Conservation (phyloP, 1,140 invertebrate genomes). For the Drosophila sucinea region DNA sequence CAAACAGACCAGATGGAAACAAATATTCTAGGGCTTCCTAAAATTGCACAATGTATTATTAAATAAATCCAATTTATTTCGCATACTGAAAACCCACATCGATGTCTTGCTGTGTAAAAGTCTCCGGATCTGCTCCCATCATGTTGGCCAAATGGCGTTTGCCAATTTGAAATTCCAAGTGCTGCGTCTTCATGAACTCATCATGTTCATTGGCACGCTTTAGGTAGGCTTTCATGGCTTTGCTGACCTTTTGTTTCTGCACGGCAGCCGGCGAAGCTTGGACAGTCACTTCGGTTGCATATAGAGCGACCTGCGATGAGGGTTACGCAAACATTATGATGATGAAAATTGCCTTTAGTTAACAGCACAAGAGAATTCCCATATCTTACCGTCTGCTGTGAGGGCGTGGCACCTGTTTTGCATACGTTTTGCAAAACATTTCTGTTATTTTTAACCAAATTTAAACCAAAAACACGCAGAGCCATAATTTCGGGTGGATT, state of each 20-base stretch:
- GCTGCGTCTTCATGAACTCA: conserved; percentile 92
- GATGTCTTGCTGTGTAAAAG: conserved; percentile 94
- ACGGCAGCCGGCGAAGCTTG: conserved; percentile 68
- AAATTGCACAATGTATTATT: conserved; percentile 47
- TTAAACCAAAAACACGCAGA: conserved; percentile 75
- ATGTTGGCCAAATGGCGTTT: conserved; percentile 98
- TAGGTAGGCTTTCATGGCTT: conserved; percentile 94
- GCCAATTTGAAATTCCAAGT: conserved; percentile 93
- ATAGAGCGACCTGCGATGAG: conserved; percentile 47
- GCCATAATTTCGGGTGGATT: conserved; percentile 53
- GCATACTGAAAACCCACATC: conserved; percentile 86
- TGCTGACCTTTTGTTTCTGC: conserved; percentile 88
- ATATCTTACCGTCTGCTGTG: conserved; percentile 36
- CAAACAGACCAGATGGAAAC: conserved; percentile 95
- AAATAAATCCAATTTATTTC: not conserved
- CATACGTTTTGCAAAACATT: conserved; percentile 62
- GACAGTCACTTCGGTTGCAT: conserved; percentile 72
- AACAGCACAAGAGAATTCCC: not conserved
- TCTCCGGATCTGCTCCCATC: conserved; percentile 96
- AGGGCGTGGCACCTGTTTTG: conserved; percentile 27
- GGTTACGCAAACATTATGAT: conserved; percentile 70
- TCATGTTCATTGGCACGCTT: conserved; percentile 91
- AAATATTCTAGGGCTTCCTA: conserved; percentile 95
- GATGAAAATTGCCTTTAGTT: not conserved
- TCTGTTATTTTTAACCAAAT: conserved; percentile 75